Conservation (phyloP, 1,140 invertebrate species). For the Hypsibius dujardini region DNA sequence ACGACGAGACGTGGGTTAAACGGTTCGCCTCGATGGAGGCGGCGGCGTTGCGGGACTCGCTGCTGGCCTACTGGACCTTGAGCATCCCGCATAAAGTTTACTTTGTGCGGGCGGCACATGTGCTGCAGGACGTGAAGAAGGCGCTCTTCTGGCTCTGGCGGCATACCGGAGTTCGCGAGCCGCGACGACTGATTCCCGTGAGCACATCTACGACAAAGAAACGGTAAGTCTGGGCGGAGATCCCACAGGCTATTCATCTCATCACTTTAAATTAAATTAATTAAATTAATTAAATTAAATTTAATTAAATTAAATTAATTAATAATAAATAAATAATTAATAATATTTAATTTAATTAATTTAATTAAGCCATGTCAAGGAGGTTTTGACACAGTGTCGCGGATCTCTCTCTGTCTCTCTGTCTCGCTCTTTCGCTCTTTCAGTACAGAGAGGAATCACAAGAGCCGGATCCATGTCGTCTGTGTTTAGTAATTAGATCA, state of each 20-base stretch:
- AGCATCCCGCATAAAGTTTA: neutral
- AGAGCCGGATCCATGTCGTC: neutral
- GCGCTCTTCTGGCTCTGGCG: neutral
- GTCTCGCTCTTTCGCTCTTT: neutral
- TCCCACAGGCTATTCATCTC: too few species aligned
- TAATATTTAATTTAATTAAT: too few species aligned
- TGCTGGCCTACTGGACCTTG: neutral
- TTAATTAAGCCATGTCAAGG: too few species aligned
- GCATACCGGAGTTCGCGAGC: neutral
- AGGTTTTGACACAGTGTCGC: too few species aligned
- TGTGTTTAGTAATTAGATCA: too few species aligned
- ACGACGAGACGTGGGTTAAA: neutral
- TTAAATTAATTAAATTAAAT: too few species aligned
- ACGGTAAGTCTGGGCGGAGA: neutral
- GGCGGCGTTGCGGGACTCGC: neutral
- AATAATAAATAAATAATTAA: too few species aligned
- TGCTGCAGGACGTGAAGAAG: neutral
- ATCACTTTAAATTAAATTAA: too few species aligned
- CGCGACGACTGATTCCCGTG: neutral
- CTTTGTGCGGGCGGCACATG: neutral
- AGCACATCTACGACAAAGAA: slow-evolving; percentile 5
- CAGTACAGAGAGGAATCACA: neutral
- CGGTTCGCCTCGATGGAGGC: neutral
- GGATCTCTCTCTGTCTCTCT: too few species aligned
- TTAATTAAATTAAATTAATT: too few species aligned